Evolutionary conservation across 2,888 invertebrate genomes (phyloP).

Genomic region (Pammene aurita): DNA sequence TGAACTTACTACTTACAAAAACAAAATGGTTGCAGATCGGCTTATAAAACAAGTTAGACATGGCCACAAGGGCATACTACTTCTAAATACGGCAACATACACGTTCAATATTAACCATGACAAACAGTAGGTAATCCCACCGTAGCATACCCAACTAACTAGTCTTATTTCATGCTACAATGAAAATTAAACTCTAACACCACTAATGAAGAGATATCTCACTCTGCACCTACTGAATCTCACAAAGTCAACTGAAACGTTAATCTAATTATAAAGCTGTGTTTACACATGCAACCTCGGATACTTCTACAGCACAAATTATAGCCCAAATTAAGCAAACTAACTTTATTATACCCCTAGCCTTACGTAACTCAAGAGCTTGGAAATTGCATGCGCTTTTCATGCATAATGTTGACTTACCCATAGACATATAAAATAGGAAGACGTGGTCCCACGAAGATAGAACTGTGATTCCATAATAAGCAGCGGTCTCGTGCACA

Average conservation of each 20-base stretch:
- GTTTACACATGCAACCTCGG: slow-evolving; percentile 28
- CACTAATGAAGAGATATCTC: background rate
- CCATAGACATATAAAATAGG: too few relatives aligned
- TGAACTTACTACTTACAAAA: too few relatives aligned
- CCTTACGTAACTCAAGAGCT: slow-evolving; percentile 18
- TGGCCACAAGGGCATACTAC: background rate
- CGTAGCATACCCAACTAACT: background rate
- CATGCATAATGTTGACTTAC: slow-evolving; percentile 33
- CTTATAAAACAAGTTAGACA: too few relatives aligned
- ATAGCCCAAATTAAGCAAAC: slow-evolving; percentile 23
- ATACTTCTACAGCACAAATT: slow-evolving; percentile 20
- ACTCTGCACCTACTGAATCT: background rate
- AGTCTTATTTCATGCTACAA: background rate
- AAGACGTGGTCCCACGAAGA: too few relatives aligned
- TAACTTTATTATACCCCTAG: slow-evolving; percentile 22
- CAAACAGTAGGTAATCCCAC: background rate
- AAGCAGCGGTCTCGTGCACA: too few relatives aligned
- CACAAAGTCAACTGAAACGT: slow-evolving; percentile 4
- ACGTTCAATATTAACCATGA: background rate
- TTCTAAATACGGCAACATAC: background rate
- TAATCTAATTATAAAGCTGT: slow-evolving; percentile 35
- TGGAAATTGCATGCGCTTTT: slow-evolving; percentile 31
- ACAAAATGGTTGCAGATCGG: too few relatives aligned
- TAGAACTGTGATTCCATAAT: too few relatives aligned
- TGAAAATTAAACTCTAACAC: background rate